phyloP scores from a whole-genome alignment of 1,140 invertebrate genomes.

The Macrostomum lignano region DNA sequence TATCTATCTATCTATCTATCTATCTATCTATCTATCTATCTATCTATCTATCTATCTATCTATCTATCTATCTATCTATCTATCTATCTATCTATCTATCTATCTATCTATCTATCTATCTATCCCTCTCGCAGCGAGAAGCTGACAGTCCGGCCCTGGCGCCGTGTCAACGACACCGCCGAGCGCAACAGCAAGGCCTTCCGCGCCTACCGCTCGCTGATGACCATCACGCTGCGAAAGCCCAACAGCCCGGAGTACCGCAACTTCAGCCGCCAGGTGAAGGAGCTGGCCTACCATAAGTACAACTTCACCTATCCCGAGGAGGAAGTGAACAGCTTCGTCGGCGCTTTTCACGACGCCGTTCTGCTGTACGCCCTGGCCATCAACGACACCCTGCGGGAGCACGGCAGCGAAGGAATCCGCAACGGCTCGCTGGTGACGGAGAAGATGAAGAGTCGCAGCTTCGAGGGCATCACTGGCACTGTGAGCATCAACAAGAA shows the following conservation, averaged over 20 bases:
- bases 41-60: no score
- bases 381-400: slow-evolving; percentile 49
- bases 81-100: not conserved
- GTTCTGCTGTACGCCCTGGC: slow-evolving; percentile 57
- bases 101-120: not conserved
- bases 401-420: slow-evolving; percentile 43
- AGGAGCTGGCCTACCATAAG: slow-evolving; percentile 41
- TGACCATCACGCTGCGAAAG: slow-evolving; percentile 57
- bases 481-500: slow-evolving; percentile 52
- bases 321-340: slow-evolving; percentile 32
- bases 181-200: slow-evolving; percentile 39
- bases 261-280: slow-evolving; percentile 45
- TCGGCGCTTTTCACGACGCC: slow-evolving; percentile 62
- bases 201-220: slow-evolving; percentile 55
- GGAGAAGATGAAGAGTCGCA: slow-evolving; percentile 51
- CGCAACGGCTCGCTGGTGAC: slow-evolving; percentile 45
- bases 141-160: slow-evolving; percentile 44
- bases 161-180: slow-evolving; percentile 41
- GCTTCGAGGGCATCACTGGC: slow-evolving; percentile 48
- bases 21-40: no score
- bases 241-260: slow-evolving; percentile 34
- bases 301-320: slow-evolving; percentile 38
- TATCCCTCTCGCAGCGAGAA: slow-evolving; percentile 19
- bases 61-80: no score
- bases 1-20: no score